These are phyloP conservation scores for Poeciliopsis occidentalis DNA, from an alignment of 2,113 vertebrate genomes.

Conservation along the genomic window DNA sequence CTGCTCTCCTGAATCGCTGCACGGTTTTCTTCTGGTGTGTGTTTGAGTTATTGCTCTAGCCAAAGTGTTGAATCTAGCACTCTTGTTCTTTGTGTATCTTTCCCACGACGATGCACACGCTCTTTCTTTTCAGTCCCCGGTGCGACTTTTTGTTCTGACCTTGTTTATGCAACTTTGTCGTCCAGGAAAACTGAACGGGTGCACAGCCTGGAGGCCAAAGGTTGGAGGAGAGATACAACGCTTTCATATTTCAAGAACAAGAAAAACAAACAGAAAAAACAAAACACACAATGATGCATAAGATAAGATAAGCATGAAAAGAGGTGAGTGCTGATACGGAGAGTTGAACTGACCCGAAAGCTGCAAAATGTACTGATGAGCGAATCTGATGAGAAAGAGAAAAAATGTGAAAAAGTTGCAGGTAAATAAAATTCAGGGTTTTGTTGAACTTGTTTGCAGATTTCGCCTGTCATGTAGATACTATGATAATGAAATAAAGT, in stretches of 20 bases:
- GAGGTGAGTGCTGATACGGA: background rate
- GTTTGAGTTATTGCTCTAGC: constrained; percentile 20
- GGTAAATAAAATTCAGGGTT: background rate
- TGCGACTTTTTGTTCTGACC: constrained; percentile 1
- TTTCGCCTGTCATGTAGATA: background rate
- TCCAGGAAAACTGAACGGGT: background rate
- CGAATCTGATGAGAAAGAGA: too few species aligned
- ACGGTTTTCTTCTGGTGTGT: background rate
- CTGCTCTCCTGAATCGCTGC: background rate
- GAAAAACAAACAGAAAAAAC: background rate
- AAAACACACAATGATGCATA: background rate
- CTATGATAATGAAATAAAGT: background rate
- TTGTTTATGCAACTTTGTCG: background rate
- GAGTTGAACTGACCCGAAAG: background rate
- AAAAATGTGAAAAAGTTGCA: background rate
- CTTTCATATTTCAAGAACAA: background rate
- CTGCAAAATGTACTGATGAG: background rate
- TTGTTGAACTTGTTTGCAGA: background rate
- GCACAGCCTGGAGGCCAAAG: background rate
- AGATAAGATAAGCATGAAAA: background rate
- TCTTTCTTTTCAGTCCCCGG: background rate
- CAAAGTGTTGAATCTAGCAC: constrained; percentile 69
- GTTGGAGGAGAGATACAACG: background rate
- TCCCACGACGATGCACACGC: constrained; percentile 47
- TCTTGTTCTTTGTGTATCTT: constrained; percentile 52